Conservation (phyloP, 92 coral and sea anemone genomes). For the Virgularia gustaviana region DNA sequence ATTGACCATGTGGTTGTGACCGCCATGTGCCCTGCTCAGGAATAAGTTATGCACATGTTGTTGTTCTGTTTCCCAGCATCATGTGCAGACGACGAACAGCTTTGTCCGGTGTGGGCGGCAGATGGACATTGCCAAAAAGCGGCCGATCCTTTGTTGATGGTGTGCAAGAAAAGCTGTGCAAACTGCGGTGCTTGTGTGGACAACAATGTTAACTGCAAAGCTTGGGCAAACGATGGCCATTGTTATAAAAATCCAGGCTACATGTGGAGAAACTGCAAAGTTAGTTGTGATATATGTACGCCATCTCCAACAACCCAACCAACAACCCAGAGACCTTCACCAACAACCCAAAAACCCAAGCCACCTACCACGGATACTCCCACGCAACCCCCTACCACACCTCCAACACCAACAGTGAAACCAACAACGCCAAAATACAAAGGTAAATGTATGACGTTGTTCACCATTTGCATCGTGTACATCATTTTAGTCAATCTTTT, state of each 20-base stretch:
- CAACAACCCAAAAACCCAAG: not conserved
- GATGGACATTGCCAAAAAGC: slow-evolving; percentile 63
- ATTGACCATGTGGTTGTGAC: no score
- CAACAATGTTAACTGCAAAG: not conserved
- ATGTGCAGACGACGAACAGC: not conserved
- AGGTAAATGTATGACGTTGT: not conserved
- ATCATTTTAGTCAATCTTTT: not conserved
- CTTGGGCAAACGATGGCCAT: not conserved
- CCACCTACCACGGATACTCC: no score
- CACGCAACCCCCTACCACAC: no score
- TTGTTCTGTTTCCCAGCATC: not conserved
- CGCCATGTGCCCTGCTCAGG: no score
- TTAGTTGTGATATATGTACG: slow-evolving; percentile 70
- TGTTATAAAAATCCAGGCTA: slow-evolving; percentile 45
- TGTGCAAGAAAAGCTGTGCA: slow-evolving; percentile 67
- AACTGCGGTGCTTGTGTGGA: slow-evolving; percentile 55
- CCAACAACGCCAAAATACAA: slow-evolving; percentile 7
- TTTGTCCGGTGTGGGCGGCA: slow-evolving; percentile 58
- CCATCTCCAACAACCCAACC: slow-evolving; percentile 25
- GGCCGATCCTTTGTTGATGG: slow-evolving; percentile 61
- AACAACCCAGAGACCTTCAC: not conserved
- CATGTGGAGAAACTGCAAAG: slow-evolving; percentile 58
- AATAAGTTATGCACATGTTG: no score
- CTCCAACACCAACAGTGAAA: not conserved
- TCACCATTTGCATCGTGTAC: not conserved